Conservation (phyloP, 1,140 invertebrate species). For the Augochlora pura region DNA sequence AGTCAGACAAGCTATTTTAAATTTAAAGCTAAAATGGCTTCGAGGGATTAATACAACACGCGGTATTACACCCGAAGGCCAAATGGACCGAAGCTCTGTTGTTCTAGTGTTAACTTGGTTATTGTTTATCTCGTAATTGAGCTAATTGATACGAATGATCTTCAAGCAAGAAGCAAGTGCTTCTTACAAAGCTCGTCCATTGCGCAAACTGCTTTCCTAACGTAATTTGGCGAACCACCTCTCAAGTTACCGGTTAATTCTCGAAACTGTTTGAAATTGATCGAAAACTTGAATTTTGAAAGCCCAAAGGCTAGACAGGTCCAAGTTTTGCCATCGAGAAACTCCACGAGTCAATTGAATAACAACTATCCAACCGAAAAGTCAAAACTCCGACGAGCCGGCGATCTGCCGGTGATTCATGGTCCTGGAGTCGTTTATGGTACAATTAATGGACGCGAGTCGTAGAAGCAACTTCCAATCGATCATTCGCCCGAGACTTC, state of each 20-base stretch:
- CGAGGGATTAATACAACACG: no score
- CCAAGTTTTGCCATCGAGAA: neutral
- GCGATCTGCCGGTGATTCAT: neutral
- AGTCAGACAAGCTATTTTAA: no score
- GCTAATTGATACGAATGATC: no score
- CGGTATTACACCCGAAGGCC: no score
- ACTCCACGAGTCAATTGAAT: neutral
- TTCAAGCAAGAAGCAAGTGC: no score
- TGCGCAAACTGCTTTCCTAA: neutral
- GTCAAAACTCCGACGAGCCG: neutral
- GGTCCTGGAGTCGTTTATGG: neutral
- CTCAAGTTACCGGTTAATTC: neutral
- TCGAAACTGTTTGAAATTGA: neutral
- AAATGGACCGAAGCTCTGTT: no score
- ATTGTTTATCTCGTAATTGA: no score
- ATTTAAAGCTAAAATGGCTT: no score
- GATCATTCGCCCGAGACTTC: neutral
- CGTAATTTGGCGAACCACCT: neutral
- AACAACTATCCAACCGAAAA: neutral
- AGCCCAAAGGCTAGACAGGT: neutral
- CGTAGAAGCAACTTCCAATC: neutral
- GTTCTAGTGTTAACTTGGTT: no score
- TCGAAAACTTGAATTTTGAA: neutral
- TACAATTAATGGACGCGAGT: neutral
- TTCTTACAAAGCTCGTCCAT: no score